These are phyloP conservation scores for Natator depressus DNA, from an alignment of 2,113 vertebrate genomes.

Conservation along the genomic window DNA sequence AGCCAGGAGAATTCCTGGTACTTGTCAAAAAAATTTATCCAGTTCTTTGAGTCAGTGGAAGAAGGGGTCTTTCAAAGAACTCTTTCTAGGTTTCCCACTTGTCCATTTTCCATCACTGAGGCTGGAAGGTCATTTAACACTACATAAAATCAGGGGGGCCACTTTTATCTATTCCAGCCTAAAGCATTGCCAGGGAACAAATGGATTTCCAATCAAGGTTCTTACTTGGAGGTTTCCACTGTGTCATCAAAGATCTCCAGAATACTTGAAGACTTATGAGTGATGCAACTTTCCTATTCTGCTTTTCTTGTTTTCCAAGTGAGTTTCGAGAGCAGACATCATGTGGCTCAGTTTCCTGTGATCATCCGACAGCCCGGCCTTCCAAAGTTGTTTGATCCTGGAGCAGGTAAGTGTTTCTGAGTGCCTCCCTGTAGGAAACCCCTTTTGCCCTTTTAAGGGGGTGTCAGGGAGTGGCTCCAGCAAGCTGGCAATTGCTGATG, in stretches of 20 bases:
- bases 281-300: not conserved
- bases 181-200: not conserved
- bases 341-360: constrained; percentile 74
- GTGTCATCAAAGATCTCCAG: not conserved
- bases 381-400: constrained; percentile 77
- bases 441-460: not conserved
- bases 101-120: not conserved
- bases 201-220: not conserved
- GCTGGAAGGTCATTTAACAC: not conserved
- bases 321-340: constrained; percentile 51
- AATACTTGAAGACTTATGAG: not conserved
- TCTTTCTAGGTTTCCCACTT: not conserved
- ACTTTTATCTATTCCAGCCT: no score
- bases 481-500: constrained; percentile 2
- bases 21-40: not conserved
- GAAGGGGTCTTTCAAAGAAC: not conserved
- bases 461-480: not conserved
- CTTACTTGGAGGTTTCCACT: not conserved
- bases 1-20: no score
- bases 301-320: constrained; percentile 49
- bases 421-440: not conserved
- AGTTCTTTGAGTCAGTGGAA: not conserved
- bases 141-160: no score
- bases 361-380: constrained; percentile 60
- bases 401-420: constrained; percentile 52